Percentiles rank a stretch among this genome's conserved stretches.
phyloP scores from a whole-genome alignment of 2,113 vertebrate genomes.

The Oryzias woworae region DNA sequence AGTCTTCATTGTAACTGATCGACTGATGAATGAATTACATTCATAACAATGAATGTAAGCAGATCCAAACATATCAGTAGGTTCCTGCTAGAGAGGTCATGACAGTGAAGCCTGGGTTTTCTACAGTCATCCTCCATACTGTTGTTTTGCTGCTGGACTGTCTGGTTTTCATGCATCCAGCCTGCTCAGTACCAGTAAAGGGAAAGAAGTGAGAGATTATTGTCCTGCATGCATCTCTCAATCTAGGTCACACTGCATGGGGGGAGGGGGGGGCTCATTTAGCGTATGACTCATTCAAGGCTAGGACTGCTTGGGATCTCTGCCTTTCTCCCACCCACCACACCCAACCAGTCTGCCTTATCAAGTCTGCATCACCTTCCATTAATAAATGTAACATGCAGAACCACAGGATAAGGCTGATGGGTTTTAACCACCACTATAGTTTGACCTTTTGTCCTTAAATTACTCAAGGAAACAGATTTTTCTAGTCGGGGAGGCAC shows the following conservation, averaged over 20 bases:
- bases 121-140: constrained; percentile 8
- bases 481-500: too few species aligned
- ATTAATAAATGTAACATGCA: too few species aligned
- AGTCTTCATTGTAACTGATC: too few species aligned
- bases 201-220: constrained; percentile 68
- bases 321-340: constrained; percentile 22
- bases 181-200: constrained; percentile 32
- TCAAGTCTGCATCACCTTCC: neutral
- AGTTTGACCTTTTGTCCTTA: too few species aligned
- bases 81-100: too few species aligned
- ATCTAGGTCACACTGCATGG: constrained; percentile 81
- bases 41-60: too few species aligned
- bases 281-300: constrained; percentile 69
- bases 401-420: too few species aligned
- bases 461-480: too few species aligned
- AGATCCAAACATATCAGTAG: too few species aligned
- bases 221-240: constrained; percentile 54
- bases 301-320: constrained; percentile 50
- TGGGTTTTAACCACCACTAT: too few species aligned
- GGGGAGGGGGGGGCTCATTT: constrained; percentile 73
- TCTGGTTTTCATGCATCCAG: constrained; percentile 32
- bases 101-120: neutral
- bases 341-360: constrained; percentile 8
- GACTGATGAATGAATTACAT: too few species aligned
- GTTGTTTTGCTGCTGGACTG: constrained; percentile 25